These are phyloP conservation scores for Ceratitis capitata DNA, from an alignment of 1,140 invertebrate genomes.

Conservation along the genomic window DNA sequence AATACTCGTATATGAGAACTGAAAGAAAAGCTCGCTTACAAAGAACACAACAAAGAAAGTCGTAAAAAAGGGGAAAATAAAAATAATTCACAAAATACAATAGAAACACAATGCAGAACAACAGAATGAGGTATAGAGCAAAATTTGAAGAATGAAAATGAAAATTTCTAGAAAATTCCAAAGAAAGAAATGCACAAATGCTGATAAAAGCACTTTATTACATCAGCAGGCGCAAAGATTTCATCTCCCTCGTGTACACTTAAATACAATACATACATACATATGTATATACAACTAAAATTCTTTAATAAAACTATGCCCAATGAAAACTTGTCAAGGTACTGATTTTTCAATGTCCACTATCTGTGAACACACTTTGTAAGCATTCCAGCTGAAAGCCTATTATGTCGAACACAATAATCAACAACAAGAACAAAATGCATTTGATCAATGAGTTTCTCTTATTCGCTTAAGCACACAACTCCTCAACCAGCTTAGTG, in stretches of 20 bases:
- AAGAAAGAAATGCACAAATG: not conserved
- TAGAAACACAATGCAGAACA: not conserved
- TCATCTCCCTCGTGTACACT: too few relatives aligned
- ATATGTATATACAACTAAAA: not conserved
- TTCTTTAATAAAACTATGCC: too few relatives aligned
- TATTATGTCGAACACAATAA: conserved; percentile 65
- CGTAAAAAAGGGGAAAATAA: not conserved
- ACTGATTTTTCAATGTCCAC: not conserved
- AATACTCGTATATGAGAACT: too few relatives aligned
- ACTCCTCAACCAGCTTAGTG: not conserved
- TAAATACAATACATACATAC: not conserved
- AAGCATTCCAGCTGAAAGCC: conserved; percentile 43
- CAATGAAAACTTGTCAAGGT: not conserved
- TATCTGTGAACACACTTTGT: not conserved
- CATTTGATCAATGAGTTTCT: not conserved
- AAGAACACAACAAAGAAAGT: not conserved
- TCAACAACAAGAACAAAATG: conserved; percentile 54
- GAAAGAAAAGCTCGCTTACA: not conserved
- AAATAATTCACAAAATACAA: not conserved
- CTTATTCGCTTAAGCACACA: not conserved
- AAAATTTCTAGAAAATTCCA: not conserved
- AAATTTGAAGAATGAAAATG: not conserved
- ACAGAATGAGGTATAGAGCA: not conserved
- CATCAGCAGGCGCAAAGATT: not conserved
- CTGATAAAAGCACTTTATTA: not conserved